Evolutionary conservation across 2,888 invertebrate genomes (phyloP), one percentile per base, ranked within the genome.

Genomic region (Pterostichus niger): DNA sequence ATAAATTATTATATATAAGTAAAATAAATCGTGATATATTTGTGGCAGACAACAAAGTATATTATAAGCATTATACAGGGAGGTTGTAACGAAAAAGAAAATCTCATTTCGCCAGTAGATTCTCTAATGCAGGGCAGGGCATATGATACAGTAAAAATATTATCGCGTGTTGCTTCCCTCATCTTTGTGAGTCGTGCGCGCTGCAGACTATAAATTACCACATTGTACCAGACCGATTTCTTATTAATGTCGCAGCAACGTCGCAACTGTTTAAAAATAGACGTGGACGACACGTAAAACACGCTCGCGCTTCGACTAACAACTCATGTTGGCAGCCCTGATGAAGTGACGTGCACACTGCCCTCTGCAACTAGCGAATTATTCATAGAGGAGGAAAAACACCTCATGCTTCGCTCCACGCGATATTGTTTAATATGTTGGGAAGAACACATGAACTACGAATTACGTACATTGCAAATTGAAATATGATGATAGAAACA

Each of bases 201-300:
- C 15, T 71, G 17, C 17, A 71, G 68, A 71, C 68, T 71, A 71
- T 71, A 71, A 71, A 71, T 64, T 79, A 79, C 64, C 79, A 49
- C 79, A 64, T 79, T 79, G 61, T 35, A 71, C 13, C 24, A 17
- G 68, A 71, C 68, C 68, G 64, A 64, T 79, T 79, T 79, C 64
- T 81, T 81, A 73, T 81, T 81, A 71, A 81, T 81, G 73, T 35
- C 10, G 31, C 71, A 17, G 40, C 52, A 13, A 68, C 64, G 64
- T 68, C 64, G 40, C 68, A 71, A 71, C 33, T 71, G 71, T 54
- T 81, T 81, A 81, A 81, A 73, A 81, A 73, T 81, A 56, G 10
- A 81, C 40, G 40, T 24, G 56, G 54, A 40, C 56, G 81, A 81
- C 71, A 71, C 81, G 56, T 81, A 56, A 81, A 81, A 44, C 71